phyloP scores from a whole-genome alignment of 2,888 invertebrate genomes.

The Bhutanitis thaidina region DNA sequence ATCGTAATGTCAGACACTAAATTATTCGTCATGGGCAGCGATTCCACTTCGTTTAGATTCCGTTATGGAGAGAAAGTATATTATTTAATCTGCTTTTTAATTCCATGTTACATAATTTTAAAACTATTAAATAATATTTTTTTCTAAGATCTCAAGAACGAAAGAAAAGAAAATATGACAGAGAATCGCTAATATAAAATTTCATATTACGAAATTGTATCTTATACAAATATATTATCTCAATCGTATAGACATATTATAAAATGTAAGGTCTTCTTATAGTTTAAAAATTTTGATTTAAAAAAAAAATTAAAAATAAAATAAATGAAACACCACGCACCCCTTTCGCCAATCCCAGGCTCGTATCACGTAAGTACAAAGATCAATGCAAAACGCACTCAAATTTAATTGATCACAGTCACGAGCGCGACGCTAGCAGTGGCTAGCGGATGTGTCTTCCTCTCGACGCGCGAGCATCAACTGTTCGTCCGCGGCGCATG shows the following conservation, averaged over 20 bases:
- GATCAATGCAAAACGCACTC: slow-evolving; percentile 43
- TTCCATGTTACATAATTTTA: slow-evolving; percentile 45
- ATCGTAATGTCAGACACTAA: slow-evolving; percentile 43
- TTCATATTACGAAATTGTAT: too few species aligned
- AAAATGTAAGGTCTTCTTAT: too few species aligned
- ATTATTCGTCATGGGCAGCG: slow-evolving; percentile 57
- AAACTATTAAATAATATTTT: slow-evolving; percentile 28
- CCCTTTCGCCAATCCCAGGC: slow-evolving; percentile 42
- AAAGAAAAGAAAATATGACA: too few species aligned
- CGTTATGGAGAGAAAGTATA: slow-evolving; percentile 63
- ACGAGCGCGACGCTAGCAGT: slow-evolving; percentile 42
- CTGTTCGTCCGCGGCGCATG: slow-evolving; percentile 55
- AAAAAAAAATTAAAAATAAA: slow-evolving; percentile 21
- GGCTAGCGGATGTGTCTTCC: slow-evolving; percentile 70
- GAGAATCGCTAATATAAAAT: too few species aligned
- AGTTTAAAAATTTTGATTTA: slow-evolving; percentile 1
- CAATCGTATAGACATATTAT: neutral
- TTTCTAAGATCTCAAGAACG: too few species aligned
- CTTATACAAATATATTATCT: too few species aligned
- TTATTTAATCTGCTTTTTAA: slow-evolving; percentile 30
- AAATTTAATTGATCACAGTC: slow-evolving; percentile 46
- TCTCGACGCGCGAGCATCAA: slow-evolving; percentile 73
- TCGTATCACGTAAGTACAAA: slow-evolving; percentile 33
- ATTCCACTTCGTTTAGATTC: slow-evolving; percentile 50
- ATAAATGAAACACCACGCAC: slow-evolving; percentile 53